Percentiles rank a stretch among this genome's conserved stretches.
phyloP scores from a whole-genome alignment of 35 echinoderm and acorn worm genomes.

The Nesometra sesokonis region DNA sequence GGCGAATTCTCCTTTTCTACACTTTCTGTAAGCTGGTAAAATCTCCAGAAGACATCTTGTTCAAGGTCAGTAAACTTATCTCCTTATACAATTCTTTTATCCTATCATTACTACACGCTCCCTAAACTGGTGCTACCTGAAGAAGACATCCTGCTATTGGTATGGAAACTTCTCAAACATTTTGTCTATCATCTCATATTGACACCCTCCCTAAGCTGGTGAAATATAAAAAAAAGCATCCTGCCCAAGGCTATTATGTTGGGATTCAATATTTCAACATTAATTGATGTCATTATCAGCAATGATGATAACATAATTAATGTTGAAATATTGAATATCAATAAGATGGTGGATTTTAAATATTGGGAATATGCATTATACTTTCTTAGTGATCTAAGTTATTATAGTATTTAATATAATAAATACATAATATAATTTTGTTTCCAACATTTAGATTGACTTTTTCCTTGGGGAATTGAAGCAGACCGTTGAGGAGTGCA shows the following conservation, averaged over 20 bases:
- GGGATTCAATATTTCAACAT: no score
- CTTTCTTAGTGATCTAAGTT: no score
- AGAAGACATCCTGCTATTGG: background rate
- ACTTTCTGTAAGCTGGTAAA: slow-evolving; percentile 21
- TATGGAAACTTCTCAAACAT: no score
- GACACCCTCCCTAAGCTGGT: slow-evolving; percentile 22
- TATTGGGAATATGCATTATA: no score
- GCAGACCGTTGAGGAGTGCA: background rate
- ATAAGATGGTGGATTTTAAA: slow-evolving; percentile 1
- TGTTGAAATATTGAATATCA: no score
- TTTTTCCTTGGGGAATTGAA: slow-evolving; percentile 17
- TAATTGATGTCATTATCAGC: no score
- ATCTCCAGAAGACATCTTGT: background rate
- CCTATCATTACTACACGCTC: background rate
- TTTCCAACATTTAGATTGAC: slow-evolving; percentile 13
- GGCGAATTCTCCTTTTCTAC: background rate
- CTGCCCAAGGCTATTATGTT: no score
- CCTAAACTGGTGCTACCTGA: background rate
- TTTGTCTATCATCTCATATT: background rate
- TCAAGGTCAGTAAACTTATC: background rate
- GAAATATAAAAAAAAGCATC: no score
- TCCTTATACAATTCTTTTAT: background rate
- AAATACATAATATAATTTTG: background rate
- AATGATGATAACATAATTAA: no score
- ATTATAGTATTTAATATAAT: no score